phyloP scores from a whole-genome alignment of 2,888 invertebrate species.

The Lochmaea crataegi region DNA sequence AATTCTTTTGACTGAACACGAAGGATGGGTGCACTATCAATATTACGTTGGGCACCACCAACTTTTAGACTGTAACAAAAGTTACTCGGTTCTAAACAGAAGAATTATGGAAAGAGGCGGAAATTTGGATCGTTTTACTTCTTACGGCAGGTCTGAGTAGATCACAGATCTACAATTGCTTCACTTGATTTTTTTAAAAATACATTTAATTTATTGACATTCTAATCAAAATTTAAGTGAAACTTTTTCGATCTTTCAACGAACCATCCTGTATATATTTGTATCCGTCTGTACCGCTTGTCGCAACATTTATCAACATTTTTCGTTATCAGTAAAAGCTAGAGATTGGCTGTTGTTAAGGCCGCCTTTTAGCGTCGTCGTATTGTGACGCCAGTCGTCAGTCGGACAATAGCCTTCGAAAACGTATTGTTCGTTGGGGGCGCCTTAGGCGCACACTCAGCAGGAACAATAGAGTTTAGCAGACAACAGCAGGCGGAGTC shows the following conservation, averaged over 20 bases:
- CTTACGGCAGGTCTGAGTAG: no score
- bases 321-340: slow-evolving; percentile 26
- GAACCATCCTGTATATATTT: not conserved
- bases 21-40: no score
- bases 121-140: no score
- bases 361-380: slow-evolving; percentile 63
- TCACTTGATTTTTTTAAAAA: no score
- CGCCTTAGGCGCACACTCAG: slow-evolving; percentile 60
- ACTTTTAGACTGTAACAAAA: no score
- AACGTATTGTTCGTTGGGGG: slow-evolving; percentile 61
- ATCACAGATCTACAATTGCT: no score
- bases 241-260: not conserved
- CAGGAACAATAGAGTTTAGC: slow-evolving; percentile 62
- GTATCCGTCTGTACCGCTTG: not conserved
- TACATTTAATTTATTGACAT: no score
- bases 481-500: slow-evolving; percentile 64
- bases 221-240: not conserved
- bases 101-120: no score
- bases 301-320: not conserved
- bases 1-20: no score
- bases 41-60: no score
- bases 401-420: slow-evolving; percentile 62
- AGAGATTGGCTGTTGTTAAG: slow-evolving; percentile 51
- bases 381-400: slow-evolving; percentile 59
- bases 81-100: no score